Percentiles rank a stretch among this genome's conserved stretches.
These are phyloP conservation scores for Lymantria dispar DNA, from an alignment of 2,888 invertebrate genomes.

Conservation along the genomic window DNA sequence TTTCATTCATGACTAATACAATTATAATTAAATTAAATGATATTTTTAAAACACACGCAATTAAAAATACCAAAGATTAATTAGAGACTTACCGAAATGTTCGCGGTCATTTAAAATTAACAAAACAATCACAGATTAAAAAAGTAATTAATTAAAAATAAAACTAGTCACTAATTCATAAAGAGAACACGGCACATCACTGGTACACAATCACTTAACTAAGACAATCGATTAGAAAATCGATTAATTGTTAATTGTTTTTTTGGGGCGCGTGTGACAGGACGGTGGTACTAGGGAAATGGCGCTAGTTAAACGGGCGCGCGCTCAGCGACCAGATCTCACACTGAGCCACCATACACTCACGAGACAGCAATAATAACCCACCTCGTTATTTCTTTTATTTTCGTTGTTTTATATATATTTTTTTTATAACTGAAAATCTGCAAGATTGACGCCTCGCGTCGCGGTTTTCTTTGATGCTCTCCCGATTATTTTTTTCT, in stretches of 20 bases:
- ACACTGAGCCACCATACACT: slow-evolving; percentile 66
- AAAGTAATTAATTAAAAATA: slow-evolving; percentile 21
- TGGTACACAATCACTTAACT: slow-evolving; percentile 30
- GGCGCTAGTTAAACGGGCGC: slow-evolving; percentile 61
- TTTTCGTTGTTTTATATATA: slow-evolving; percentile 31
- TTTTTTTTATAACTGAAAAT: slow-evolving; percentile 71
- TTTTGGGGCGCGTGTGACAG: slow-evolving; percentile 29
- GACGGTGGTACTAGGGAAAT: slow-evolving; percentile 41
- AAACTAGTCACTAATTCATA: slow-evolving; percentile 35
- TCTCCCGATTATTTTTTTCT: slow-evolving; percentile 27
- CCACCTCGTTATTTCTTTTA: slow-evolving; percentile 52
- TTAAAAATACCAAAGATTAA: background rate
- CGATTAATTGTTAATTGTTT: slow-evolving; percentile 24
- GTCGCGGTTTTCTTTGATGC: slow-evolving; percentile 58
- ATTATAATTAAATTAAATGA: slow-evolving; percentile 11
- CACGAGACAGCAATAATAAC: slow-evolving; percentile 63
- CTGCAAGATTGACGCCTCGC: slow-evolving; percentile 59
- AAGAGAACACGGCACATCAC: slow-evolving; percentile 41
- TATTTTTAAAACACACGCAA: background rate
- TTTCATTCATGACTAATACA: slow-evolving; percentile 20
- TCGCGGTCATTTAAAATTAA: slow-evolving; percentile 14
- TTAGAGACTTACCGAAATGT: slow-evolving; percentile 33
- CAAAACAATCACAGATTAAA: slow-evolving; percentile 25
- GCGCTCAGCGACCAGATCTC: slow-evolving; percentile 66
- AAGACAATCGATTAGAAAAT: slow-evolving; percentile 30